phyloP scores from a whole-genome alignment of 1,140 invertebrate species.

The Rhagoletis pomonella region DNA sequence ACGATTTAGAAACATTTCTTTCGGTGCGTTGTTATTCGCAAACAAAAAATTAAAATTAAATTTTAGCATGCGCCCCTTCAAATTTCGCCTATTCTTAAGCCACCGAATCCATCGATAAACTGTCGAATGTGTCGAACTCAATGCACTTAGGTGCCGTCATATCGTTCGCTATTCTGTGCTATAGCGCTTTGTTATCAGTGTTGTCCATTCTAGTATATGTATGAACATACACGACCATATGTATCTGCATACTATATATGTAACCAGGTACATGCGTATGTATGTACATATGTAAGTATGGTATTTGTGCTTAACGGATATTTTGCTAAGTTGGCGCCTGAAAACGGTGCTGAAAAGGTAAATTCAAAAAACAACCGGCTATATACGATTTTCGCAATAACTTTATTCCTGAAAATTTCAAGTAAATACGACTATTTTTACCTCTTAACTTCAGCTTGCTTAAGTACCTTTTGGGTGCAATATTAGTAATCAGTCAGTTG shows the following conservation, averaged over 20 bases:
- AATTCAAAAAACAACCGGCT: not conserved
- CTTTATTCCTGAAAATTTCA: too few relatives aligned
- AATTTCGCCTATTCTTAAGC: not conserved
- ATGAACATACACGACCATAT: not conserved
- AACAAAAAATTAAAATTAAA: too few relatives aligned
- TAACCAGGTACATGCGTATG: too few relatives aligned
- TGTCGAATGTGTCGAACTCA: conserved; percentile 48
- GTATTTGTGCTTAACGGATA: not conserved
- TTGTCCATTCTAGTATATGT: not conserved
- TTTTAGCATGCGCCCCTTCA: not conserved
- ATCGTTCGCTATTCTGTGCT: not conserved
- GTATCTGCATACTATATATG: too few relatives aligned
- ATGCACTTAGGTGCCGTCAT: not conserved
- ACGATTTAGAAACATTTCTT: too few relatives aligned
- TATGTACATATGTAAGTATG: not conserved
- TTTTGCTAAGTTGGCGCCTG: not conserved
- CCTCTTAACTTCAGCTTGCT: not conserved
- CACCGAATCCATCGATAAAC: conserved; percentile 53
- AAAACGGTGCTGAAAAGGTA: not conserved
- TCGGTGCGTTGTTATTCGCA: too few relatives aligned
- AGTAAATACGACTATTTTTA: too few relatives aligned
- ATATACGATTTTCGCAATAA: not conserved
- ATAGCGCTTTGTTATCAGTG: too few relatives aligned
- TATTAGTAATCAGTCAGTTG: not conserved
- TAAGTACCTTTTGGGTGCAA: not conserved